A percentile compares a stretch with the other conserved stretches of the same genome.
Conservation (phyloP, 2,888 invertebrate genomes). For the Athalia cordata region DNA sequence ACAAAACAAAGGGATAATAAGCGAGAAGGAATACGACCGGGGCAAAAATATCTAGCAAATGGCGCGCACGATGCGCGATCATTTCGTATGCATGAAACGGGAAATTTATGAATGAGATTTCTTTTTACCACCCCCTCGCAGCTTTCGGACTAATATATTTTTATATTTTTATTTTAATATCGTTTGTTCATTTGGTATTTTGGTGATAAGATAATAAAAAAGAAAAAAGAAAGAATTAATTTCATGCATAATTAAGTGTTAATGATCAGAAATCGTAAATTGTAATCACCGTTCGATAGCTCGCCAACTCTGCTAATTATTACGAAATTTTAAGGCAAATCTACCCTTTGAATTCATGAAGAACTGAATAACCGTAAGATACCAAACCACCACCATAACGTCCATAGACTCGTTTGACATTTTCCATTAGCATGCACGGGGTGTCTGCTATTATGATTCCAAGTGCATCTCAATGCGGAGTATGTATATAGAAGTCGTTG, state of each 20-base stretch:
- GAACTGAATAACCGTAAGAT: too few relatives aligned
- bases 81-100: conserved; percentile 61
- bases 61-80: conserved; percentile 45
- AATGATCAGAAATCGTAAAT: too few relatives aligned
- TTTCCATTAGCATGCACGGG: conserved; percentile 42
- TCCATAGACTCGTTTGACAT: conserved; percentile 16
- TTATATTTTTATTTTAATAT: conserved; percentile 26
- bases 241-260: not conserved
- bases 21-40: too few relatives aligned
- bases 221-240: too few relatives aligned
- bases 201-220: not conserved
- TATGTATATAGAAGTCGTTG: not conserved
- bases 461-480: conserved; percentile 41
- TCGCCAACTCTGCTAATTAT: too few relatives aligned
- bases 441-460: conserved; percentile 39
- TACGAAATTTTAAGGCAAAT: too few relatives aligned
- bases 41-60: too few relatives aligned
- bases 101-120: conserved; percentile 60
- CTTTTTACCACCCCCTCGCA: conserved; percentile 55
- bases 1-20: too few relatives aligned
- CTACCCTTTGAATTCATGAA: too few relatives aligned
- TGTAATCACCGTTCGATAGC: too few relatives aligned
- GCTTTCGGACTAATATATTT: conserved; percentile 49
- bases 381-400: too few relatives aligned
- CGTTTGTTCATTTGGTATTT: not conserved